Evolutionary conservation across 64 coral and sea anemone genomes (phyloP).

Genomic region (Montipora efflorescens): DNA sequence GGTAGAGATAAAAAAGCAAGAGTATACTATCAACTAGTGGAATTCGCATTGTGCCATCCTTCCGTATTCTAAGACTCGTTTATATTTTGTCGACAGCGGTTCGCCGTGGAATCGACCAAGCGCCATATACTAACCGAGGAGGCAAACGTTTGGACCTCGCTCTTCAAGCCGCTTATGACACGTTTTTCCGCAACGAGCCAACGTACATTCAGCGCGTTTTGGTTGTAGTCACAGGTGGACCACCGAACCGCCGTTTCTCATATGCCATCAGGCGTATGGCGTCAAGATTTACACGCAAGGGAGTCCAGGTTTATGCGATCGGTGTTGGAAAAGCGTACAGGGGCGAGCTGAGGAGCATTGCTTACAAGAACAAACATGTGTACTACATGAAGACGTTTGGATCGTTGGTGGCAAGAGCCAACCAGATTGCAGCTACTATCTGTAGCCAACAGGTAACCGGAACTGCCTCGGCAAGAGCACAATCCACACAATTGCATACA

Average conservation of each 20-base stretch:
- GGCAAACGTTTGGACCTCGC: conserved; percentile 76
- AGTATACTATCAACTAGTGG: too few species aligned
- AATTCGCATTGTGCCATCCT: background rate
- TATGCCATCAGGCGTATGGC: conserved; percentile 67
- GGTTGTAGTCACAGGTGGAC: conserved; percentile 75
- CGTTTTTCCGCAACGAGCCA: conserved; percentile 70
- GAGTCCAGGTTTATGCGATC: conserved; percentile 70
- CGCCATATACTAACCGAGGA: conserved; percentile 57
- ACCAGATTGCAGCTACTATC: conserved; percentile 72
- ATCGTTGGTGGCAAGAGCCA: conserved; percentile 55
- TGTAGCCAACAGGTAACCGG: conserved; percentile 79
- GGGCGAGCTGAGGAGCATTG: conserved; percentile 69
- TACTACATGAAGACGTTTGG: conserved; percentile 65
- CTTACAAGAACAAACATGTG: conserved; percentile 75
- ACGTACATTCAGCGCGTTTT: conserved; percentile 83
- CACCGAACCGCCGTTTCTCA: conserved; percentile 53
- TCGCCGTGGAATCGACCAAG: conserved; percentile 61
- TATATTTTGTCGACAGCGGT: conserved; percentile 25
- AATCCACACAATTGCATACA: background rate
- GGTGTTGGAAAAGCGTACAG: conserved; percentile 53
- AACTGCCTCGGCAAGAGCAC: background rate
- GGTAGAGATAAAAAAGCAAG: too few species aligned
- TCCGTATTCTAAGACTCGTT: background rate
- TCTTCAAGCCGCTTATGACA: conserved; percentile 56
- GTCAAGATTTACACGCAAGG: conserved; percentile 49